Percentiles rank a stretch among this genome's conserved stretches.
Evolutionary conservation across 2,113 vertebrate species (phyloP).

Genomic region (Dermatemys mawii): DNA sequence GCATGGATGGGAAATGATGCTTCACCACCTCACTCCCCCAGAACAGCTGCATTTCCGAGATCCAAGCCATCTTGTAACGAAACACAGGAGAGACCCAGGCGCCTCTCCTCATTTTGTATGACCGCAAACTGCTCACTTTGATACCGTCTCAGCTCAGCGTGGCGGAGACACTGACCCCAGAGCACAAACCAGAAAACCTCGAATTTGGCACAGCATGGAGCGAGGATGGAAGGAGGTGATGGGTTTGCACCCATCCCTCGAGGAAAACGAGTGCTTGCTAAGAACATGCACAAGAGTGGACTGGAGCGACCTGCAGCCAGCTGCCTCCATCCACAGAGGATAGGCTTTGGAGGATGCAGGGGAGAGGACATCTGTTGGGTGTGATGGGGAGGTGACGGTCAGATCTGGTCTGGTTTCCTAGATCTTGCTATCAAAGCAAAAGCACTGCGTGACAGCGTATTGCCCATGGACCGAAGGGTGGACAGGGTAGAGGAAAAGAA

Average conservation of each 20-base stretch:
- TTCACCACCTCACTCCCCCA: background rate
- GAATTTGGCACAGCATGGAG: background rate
- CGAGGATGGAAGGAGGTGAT: background rate
- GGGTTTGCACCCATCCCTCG: background rate
- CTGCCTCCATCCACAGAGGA: background rate
- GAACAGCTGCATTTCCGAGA: background rate
- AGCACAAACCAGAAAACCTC: background rate
- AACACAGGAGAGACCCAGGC: background rate
- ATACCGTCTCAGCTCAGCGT: fast-evolving
- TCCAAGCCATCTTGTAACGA: background rate
- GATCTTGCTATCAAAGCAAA: slow-evolving; percentile 7
- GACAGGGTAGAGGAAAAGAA: background rate
- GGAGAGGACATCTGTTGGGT: background rate
- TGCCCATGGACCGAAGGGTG: fast-evolving
- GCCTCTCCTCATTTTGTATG: background rate
- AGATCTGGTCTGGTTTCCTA: background rate
- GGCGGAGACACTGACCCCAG: background rate
- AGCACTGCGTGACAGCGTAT: background rate
- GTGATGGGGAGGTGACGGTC: background rate
- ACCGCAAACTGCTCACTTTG: background rate
- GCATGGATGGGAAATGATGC: background rate
- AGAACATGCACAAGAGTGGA: background rate
- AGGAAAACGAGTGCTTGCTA: background rate
- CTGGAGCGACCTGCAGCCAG: background rate
- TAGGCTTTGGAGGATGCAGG: slow-evolving; percentile 2